These are phyloP conservation scores for Syndactyla subalaris DNA, from an alignment of 2,797 vertebrate genomes.

Conservation along the genomic window DNA sequence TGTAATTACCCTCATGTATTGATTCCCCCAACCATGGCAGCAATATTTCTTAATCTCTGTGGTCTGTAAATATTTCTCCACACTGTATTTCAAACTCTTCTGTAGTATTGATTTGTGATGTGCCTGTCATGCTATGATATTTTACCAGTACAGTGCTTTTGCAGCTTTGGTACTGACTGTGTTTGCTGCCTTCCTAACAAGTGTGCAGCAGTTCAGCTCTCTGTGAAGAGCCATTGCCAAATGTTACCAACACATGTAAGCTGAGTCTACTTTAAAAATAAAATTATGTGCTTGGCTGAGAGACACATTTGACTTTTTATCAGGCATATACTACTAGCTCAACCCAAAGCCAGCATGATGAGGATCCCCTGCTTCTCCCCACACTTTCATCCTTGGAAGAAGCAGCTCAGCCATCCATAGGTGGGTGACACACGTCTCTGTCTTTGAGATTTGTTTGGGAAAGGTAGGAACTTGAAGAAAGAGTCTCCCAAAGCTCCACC, in stretches of 20 bases:
- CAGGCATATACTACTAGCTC: not conserved
- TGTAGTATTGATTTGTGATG: constrained; percentile 16
- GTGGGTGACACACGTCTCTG: not conserved
- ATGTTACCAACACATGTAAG: not conserved
- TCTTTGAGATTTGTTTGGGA: not conserved
- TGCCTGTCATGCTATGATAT: not conserved
- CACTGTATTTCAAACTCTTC: constrained; percentile 19
- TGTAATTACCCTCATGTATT: not conserved
- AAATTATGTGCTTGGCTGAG: not conserved
- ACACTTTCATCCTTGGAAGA: not conserved
- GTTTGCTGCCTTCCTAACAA: not conserved
- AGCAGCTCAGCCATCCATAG: not conserved
- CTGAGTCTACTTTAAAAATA: not conserved
- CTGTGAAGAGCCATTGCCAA: not conserved
- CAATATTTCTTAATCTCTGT: constrained; percentile 42
- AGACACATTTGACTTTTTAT: not conserved
- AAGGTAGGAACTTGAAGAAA: not conserved
- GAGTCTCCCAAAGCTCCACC: not conserved
- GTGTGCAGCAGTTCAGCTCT: not conserved
- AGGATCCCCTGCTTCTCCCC: not conserved
- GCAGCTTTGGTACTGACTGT: not conserved
- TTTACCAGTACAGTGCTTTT: constrained; percentile 23
- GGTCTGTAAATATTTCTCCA: constrained; percentile 45
- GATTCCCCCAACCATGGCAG: not conserved
- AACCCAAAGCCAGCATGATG: not conserved